Conservation (phyloP, 2,888 invertebrate species). For the Himalopsyche anomala region DNA sequence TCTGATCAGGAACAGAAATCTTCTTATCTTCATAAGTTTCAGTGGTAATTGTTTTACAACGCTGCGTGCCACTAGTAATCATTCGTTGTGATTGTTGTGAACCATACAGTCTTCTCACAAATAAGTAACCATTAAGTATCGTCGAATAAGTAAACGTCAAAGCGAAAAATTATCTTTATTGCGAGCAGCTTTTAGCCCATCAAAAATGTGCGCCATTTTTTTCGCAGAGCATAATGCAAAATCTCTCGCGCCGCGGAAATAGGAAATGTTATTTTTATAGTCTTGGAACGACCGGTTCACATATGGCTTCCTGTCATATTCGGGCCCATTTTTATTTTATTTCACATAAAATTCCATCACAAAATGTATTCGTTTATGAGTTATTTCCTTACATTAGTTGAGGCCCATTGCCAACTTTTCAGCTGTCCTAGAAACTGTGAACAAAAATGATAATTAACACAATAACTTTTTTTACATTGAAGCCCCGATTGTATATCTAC, state of each 20-base stretch:
- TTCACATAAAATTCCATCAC: neutral
- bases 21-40: too few relatives aligned
- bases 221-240: neutral
- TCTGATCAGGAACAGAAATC: too few relatives aligned
- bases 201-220: slow-evolving; percentile 20
- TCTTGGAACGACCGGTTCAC: slow-evolving; percentile 37
- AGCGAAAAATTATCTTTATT: neutral
- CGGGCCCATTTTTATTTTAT: slow-evolving; percentile 31
- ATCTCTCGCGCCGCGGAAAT: slow-evolving; percentile 41
- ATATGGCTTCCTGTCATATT: slow-evolving; percentile 47
- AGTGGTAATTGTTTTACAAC: too few relatives aligned
- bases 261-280: slow-evolving; percentile 49
- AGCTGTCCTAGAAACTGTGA: too few relatives aligned
- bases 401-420: too few relatives aligned
- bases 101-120: too few relatives aligned
- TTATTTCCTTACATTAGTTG: neutral
- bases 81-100: too few relatives aligned
- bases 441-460: too few relatives aligned
- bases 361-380: neutral
- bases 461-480: too few relatives aligned
- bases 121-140: too few relatives aligned
- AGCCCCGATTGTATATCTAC: too few relatives aligned
- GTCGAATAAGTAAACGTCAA: neutral
- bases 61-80: too few relatives aligned
- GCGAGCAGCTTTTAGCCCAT: neutral